Conservation (phyloP, 2,797 vertebrate genomes). For the Tragopan temminckii region DNA sequence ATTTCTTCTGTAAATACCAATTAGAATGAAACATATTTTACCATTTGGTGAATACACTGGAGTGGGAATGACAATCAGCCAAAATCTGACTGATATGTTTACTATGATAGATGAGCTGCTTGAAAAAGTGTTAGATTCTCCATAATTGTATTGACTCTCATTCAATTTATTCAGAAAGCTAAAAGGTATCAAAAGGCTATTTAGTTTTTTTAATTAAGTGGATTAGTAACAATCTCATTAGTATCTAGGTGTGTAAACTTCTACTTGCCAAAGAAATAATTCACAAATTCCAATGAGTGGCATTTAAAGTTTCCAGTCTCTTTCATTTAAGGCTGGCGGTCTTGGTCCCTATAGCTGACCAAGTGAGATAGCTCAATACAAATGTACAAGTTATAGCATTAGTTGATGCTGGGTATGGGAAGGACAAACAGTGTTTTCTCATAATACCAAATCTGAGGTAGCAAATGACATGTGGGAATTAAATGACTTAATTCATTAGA, state of each 20-base stretch:
- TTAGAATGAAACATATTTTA: conserved; percentile 49
- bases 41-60: conserved; percentile 26
- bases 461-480: neutral
- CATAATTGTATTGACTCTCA: neutral
- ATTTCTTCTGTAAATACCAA: conserved; percentile 49
- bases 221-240: conserved; percentile 45
- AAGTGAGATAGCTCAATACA: neutral
- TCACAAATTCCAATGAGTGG: neutral
- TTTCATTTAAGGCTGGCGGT: neutral
- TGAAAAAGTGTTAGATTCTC: conserved; percentile 38
- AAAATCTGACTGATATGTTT: conserved; percentile 3
- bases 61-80: conserved; percentile 11
- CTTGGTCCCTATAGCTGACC: neutral
- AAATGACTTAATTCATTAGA: neutral
- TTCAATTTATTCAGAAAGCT: conserved; percentile 51
- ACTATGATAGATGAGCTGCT: conserved; percentile 43
- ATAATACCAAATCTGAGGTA: neutral
- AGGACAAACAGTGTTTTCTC: neutral
- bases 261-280: neutral
- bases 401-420: neutral
- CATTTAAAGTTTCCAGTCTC: neutral
- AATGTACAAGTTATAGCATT: neutral
- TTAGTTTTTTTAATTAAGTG: conserved; percentile 46
- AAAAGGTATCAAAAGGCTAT: conserved; percentile 15
- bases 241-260: conserved; percentile 28